phyloP scores from a whole-genome alignment of 2,888 invertebrate species.

The Noctua fimbriata region DNA sequence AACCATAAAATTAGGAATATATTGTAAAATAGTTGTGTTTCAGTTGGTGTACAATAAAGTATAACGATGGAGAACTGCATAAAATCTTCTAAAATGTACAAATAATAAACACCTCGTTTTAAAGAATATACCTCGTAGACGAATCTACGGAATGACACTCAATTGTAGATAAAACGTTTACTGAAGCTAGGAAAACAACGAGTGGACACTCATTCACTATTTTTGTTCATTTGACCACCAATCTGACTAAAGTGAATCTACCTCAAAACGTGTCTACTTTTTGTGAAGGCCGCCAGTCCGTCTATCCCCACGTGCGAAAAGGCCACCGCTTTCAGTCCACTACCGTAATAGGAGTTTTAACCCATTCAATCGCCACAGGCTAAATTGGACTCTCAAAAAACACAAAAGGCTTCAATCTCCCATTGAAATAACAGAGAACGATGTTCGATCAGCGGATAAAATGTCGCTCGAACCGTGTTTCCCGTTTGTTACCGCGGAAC shows the following conservation, averaged over 20 bases:
- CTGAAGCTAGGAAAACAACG: background rate
- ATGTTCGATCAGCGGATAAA: slow-evolving; percentile 68
- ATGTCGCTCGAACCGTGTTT: slow-evolving; percentile 65
- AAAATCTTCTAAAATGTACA: no score
- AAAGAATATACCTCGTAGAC: background rate
- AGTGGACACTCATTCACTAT: background rate
- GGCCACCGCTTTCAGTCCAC: slow-evolving; percentile 46
- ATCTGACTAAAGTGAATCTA: slow-evolving; percentile 29
- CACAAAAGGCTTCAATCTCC: slow-evolving; percentile 68
- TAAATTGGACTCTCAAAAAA: slow-evolving; percentile 69
- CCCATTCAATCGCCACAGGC: slow-evolving; percentile 59
- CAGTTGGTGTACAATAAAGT: no score
- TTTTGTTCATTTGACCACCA: slow-evolving; percentile 10
- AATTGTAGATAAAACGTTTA: background rate
- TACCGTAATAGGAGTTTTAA: slow-evolving; percentile 54
- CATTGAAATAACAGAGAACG: slow-evolving; percentile 70
- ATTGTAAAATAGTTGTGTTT: no score
- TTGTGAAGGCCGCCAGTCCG: slow-evolving; percentile 11
- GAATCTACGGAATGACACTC: no score
- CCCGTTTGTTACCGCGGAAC: slow-evolving; percentile 68
- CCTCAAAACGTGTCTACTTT: slow-evolving; percentile 21
- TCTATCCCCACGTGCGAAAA: slow-evolving; percentile 43
- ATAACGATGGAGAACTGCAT: no score
- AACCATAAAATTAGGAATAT: no score
- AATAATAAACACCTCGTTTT: no score